These are phyloP conservation scores for Rhabditoides inermis DNA, from an alignment of 2,888 invertebrate genomes.

Conservation along the genomic window DNA sequence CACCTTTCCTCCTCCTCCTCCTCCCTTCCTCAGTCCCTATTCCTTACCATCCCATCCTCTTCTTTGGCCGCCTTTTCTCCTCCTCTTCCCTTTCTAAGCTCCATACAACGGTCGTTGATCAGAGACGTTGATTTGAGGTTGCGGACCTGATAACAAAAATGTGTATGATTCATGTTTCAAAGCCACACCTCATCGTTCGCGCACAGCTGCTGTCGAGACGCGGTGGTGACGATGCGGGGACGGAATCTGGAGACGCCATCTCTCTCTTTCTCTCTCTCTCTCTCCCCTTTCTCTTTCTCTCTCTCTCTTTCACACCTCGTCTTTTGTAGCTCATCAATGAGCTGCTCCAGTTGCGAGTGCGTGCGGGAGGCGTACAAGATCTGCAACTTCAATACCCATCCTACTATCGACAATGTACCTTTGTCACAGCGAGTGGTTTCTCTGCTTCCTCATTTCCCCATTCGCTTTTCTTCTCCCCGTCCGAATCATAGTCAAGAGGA, in stretches of 20 bases:
- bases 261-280: too few relatives aligned
- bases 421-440: conserved; percentile 3
- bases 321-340: conserved; percentile 80
- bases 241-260: conserved; percentile 20
- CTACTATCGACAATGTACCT: conserved; percentile 4
- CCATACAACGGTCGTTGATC: conserved; percentile 46
- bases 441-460: conserved; percentile 14
- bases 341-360: conserved; percentile 89
- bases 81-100: conserved; percentile 31
- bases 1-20: too few relatives aligned
- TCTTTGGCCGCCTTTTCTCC: conserved; percentile 12
- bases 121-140: conserved; percentile 13
- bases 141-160: not conserved
- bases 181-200: conserved; percentile 69
- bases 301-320: too few relatives aligned
- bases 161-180: not conserved
- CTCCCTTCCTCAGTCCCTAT: too few relatives aligned
- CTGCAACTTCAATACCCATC: conserved; percentile 51
- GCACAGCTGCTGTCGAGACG: conserved; percentile 65
- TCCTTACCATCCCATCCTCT: conserved; percentile 3
- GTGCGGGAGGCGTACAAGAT: conserved; percentile 91
- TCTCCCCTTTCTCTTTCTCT: too few relatives aligned
- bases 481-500: conserved; percentile 36
- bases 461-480: conserved; percentile 10
- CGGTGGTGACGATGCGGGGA: conserved; percentile 41